Base-by-base conservation (phyloP, 2,113 vertebrate species). In the Saguinus imperator region DNA sequence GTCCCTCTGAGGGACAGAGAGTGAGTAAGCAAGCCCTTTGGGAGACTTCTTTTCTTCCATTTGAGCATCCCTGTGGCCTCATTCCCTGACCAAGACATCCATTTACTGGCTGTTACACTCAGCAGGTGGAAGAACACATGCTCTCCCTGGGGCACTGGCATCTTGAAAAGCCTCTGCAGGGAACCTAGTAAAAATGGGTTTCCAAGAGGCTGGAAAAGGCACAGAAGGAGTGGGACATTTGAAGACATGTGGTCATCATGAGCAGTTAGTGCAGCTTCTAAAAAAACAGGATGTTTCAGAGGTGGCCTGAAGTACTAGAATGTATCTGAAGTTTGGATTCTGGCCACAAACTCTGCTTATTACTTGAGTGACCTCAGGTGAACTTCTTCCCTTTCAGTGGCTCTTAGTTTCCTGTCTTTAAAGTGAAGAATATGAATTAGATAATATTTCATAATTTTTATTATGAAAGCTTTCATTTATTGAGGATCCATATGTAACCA, bases 81-180 rank as follows among this genome's bases (percentile, higher is more conserved):
- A 1, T 70, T 81, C 61, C 40, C 66, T 75, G 77, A 55, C 88
- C 73, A 35, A 8, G 0, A 23, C n/a, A 91, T 86, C 23, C 86
- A 50, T 84, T 94, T 83, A 2, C 40, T 75, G 20, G 14, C 29
- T 68, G 35, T 72, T 61, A 40, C 1, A 57, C 45, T 45, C 70
- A 21, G 58, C 58, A 88, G 73, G 89, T 73, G 35, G 37, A 29
- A 93, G 61, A 82, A 58, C 37, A 37, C 1, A 0, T 12, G 66
- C 14, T 73, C n/a, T 97, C 58, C 25, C 12, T 21, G 43, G 81
- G 86, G n/a, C 27, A 21, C 21, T 8, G 87, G 6, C 40, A 58
- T 88, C 79, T 77, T 94, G 86, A 89, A 85, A 88, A 87, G 68
- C 76, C 91, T 88, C 82, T 45, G 58, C 32, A 45, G 88, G 58